Evolutionary conservation across 2,113 vertebrate genomes (phyloP).

Genomic region (Xenus cinereus): DNA sequence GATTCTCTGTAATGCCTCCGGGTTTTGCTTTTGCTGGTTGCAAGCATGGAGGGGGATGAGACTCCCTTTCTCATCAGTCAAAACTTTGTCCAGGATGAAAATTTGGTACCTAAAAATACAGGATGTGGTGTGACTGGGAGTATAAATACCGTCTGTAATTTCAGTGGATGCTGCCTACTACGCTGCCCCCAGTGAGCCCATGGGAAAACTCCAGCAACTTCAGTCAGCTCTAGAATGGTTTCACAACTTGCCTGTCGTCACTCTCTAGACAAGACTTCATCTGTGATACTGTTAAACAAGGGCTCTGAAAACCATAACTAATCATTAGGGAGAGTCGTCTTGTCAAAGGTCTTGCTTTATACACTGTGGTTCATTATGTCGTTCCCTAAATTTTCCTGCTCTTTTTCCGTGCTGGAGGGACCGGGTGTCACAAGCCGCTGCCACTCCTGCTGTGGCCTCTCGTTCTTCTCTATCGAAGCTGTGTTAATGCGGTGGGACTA

Average conservation of each 20-base stretch:
- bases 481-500: neutral
- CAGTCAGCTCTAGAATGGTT: neutral
- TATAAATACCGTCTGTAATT: neutral
- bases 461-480: neutral
- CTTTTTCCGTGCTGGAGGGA: neutral
- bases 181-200: neutral
- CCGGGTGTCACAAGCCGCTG: neutral
- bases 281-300: neutral
- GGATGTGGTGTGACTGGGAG: neutral
- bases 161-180: neutral
- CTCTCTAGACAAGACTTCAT: neutral
- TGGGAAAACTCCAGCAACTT: neutral
- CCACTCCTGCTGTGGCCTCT: neutral
- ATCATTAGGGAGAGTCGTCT: neutral
- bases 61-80: neutral
- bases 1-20: neutral
- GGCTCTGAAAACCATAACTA: neutral
- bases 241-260: neutral
- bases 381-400: neutral
- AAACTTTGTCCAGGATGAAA: neutral
- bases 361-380: accelerated
- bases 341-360: neutral
- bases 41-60: neutral
- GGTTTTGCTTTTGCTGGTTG: neutral
- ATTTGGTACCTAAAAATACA: neutral